Evolutionary conservation across 2,797 vertebrate species (phyloP), one percentile per base, ranked within the genome.

Genomic region (Danio kyathit): DNA sequence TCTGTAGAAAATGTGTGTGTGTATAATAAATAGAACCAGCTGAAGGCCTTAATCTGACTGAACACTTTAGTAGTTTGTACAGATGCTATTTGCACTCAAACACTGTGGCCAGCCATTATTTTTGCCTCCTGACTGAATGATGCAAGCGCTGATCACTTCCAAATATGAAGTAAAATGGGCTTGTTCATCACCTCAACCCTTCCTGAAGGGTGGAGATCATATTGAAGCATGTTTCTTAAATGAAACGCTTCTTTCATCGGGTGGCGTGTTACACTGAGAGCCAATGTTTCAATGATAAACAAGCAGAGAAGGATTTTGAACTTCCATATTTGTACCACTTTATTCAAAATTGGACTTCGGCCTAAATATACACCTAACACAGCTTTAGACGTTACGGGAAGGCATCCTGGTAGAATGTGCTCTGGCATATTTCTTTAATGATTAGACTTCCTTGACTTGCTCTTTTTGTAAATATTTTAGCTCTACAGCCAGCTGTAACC

Each of bases 131-230:
- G 60, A 61, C 72, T 72, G 63, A 79, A 72, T 57, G 64, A 73
- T 72, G 71, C 78, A 70, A 63, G 66, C 29, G 14, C 74, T 64
- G 63, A 74, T 46, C 71, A 94, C 88, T 88, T 91, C 89, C 29
- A 29, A 1, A 29, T 29, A 29, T 86, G 82, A 87, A 92, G 87
- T 86, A 93, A 91, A 94, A 94, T 88, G 90, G 90, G 86, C 83
- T 90, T 88, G 88, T 93, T 94, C 86, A 90, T 92, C 85, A 83
- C 84, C 84, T 76, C 83, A 87, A 56, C 87, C 75, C 85, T 82
- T 79, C 49, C 80, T 79, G 63, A 61, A 82, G 82, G 85, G 74
- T 48, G 80, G 72, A 82, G 89, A 87, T 89, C 86, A 77, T 66
- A 6, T 79, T 76, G 70, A 86, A 87, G 85, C 48, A 78, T 88